Conservation (phyloP, 2,113 vertebrate species). For the Agapornis roseicollis region DNA sequence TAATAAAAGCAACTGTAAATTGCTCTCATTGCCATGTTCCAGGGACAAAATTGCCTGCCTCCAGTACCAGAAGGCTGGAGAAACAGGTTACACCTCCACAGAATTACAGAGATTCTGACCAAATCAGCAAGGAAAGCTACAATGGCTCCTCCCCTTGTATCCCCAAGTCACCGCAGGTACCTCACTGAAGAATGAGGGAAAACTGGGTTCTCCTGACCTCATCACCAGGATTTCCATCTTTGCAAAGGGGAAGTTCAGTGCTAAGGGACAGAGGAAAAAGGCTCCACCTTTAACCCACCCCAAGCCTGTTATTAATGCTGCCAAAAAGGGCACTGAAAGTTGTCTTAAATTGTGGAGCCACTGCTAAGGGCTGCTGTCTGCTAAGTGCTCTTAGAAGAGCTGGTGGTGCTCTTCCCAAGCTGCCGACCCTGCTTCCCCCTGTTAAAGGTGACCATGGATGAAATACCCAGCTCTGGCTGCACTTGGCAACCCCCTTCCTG, state of each 20-base stretch:
- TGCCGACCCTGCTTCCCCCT: not conserved
- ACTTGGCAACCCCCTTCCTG: not conserved
- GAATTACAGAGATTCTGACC: not conserved
- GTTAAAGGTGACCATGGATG: not conserved
- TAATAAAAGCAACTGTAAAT: not conserved
- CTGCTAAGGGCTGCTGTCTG: not conserved
- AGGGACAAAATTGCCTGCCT: not conserved
- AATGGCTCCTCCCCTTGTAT: not conserved
- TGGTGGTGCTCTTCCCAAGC: not conserved
- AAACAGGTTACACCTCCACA: not conserved
- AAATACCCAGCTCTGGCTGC: not conserved
- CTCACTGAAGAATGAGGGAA: not conserved
- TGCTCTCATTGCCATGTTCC: not conserved
- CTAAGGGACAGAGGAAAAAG: not conserved
- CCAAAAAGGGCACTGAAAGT: not conserved
- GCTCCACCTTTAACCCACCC: not conserved
- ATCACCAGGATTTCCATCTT: not conserved
- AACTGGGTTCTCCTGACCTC: not conserved
- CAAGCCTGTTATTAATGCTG: not conserved
- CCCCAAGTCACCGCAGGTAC: not conserved
- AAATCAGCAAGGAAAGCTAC: not conserved
- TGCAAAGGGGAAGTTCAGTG: not conserved
- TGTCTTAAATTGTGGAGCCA: not conserved
- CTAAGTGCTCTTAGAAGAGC: no score
- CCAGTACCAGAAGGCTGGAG: not conserved